Evolutionary conservation across 2,113 vertebrate genomes (phyloP).

Genomic region (Hydrochoerus hydrochaeris): DNA sequence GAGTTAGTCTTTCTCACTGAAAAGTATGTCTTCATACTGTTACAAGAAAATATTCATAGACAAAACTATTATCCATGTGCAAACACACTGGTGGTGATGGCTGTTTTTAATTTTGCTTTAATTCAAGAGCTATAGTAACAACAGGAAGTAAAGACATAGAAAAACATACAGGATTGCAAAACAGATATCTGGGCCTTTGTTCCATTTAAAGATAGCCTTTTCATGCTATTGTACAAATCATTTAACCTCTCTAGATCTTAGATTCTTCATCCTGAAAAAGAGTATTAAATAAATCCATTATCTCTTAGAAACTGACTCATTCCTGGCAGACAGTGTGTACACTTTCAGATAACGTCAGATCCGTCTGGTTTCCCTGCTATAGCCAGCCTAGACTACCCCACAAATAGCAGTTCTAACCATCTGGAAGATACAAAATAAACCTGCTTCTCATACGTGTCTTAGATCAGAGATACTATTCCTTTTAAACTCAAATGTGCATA

Average conservation of each 20-base stretch:
- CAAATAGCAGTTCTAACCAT: constrained; percentile 67
- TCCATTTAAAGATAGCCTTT: constrained; percentile 41
- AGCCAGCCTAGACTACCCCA: constrained; percentile 48
- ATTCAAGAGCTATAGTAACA: not conserved
- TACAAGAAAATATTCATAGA: not conserved
- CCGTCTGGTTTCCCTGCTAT: constrained; percentile 61
- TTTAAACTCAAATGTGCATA: not conserved
- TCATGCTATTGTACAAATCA: constrained; percentile 18
- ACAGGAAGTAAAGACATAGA: not conserved
- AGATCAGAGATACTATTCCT: not conserved
- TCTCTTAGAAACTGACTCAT: constrained; percentile 71
- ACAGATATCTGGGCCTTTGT: not conserved
- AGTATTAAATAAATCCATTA: constrained; percentile 61
- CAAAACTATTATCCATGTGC: not conserved
- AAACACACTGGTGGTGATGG: not conserved
- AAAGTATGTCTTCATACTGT: not conserved
- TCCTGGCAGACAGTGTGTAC: constrained; percentile 66
- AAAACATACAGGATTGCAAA: not conserved
- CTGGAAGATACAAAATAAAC: constrained; percentile 66
- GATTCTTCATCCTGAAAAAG: constrained; percentile 30
- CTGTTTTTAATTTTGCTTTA: constrained; percentile 20
- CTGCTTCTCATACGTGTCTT: constrained; percentile 48
- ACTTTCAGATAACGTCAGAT: constrained; percentile 67
- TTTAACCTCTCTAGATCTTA: constrained; percentile 60
- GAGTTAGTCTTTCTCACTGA: not conserved